These are phyloP conservation scores for Scaptomyza flava DNA, from an alignment of 2,888 invertebrate species.

Conservation along the genomic window DNA sequence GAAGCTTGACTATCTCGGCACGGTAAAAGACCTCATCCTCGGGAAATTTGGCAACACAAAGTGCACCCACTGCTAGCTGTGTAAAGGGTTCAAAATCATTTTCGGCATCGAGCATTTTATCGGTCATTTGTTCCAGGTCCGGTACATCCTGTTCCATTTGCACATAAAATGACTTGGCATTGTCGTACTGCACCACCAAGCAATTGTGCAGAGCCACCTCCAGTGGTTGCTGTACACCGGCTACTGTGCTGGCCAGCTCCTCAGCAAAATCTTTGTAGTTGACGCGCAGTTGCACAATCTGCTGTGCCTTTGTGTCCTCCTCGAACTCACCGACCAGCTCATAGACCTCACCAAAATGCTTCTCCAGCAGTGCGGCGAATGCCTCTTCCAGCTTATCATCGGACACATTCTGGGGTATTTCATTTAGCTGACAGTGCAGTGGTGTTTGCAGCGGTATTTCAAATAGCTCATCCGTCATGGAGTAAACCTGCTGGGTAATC, in stretches of 20 bases:
- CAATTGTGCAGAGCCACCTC: conserved; percentile 86
- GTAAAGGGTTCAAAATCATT: conserved; percentile 66
- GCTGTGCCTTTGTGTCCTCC: conserved; percentile 84
- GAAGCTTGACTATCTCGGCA: conserved; percentile 88
- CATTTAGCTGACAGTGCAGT: conserved; percentile 71
- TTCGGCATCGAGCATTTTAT: conserved; percentile 80
- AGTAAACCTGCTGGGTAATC: conserved; percentile 85
- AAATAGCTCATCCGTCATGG: conserved; percentile 86
- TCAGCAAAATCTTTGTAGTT: conserved; percentile 86
- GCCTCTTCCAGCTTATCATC: conserved; percentile 69
- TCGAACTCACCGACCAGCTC: conserved; percentile 86
- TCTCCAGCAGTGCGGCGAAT: conserved; percentile 84
- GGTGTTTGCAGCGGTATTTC: conserved; percentile 80
- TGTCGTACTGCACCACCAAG: conserved; percentile 88
- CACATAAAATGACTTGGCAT: conserved; percentile 90
- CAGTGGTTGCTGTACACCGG: conserved; percentile 60
- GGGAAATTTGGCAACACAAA: conserved; percentile 91
- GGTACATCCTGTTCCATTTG: conserved; percentile 86
- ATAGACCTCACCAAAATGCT: conserved; percentile 86
- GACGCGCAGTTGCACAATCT: conserved; percentile 86
- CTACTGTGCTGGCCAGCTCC: conserved; percentile 80
- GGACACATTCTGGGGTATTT: conserved; percentile 63
- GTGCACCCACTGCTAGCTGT: conserved; percentile 85
- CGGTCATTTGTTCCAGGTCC: conserved; percentile 80
- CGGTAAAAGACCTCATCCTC: conserved; percentile 95